Evolutionary conservation across 2,797 vertebrate genomes (phyloP), one percentile per base, ranked within the genome.

Genomic region (Enteromius treurensis): DNA sequence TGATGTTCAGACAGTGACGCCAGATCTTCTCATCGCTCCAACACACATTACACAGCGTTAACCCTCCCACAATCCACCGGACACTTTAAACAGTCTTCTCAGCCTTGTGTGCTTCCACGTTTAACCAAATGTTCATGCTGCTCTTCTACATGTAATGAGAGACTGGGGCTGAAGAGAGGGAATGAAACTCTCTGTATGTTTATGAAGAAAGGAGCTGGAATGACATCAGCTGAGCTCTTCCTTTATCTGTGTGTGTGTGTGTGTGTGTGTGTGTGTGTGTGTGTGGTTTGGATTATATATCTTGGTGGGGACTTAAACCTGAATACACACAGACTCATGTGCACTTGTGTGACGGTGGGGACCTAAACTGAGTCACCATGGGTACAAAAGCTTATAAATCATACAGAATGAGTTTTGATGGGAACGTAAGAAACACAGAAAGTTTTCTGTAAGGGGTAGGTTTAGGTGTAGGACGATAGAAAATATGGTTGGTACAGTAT

Each of bases 211-310:
- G 10, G n/a, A 13, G 58, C 11, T 58, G n/a, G 55, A 23, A 23
- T 53, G 49, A 60, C 29, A 19, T 65, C 32, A 29, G 49, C 67
- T 69, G 37, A 23, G 1, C 67, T 40, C 14, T 32, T 65, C 26
- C 26, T 32, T 64, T 32, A 65, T 5, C 19, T 74, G 47, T 11
- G 67, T 80, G 53, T 45, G 62, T 87, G 58, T 77, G 26, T 77
- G 49, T 53, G 47, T 73, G n/a, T n/a, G n/a, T n/a, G 45, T 11
- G 49, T 80, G 53, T 45, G 62, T 87, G 58, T 77, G 26, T 77
- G 42, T 53, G 7, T 1, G 7, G 37, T 40, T 40, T 42, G 40
- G 40, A 42, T 9, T 42, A 42, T 42, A 42, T 42, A 42, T 42
- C 40, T 8, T 42, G 40, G 2, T 42, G 40, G 40, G 37, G 9